Evolutionary conservation across 2,113 vertebrate species (phyloP), one percentile per base, ranked within the genome.

Genomic region (Genyomyrus donnyi): DNA sequence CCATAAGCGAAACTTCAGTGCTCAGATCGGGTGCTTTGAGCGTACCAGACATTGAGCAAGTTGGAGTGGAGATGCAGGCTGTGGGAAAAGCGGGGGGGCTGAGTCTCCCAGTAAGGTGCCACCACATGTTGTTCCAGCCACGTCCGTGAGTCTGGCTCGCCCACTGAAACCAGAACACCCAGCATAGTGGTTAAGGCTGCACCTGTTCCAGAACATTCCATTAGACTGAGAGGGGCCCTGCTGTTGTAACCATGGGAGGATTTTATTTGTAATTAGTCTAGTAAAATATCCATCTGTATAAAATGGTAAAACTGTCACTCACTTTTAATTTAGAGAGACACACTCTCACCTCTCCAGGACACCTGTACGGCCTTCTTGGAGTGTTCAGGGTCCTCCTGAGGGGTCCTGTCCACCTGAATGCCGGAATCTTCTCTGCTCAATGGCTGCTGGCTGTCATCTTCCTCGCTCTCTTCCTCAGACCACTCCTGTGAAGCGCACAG

Each of bases 371-470:
- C 90, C 88, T 97, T 98, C 93, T 96, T 97, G 90, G 92, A 94
- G 83, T 94, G 94, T 87, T 97, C 97, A 88, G 96, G 97, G 84
- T 99, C 98, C 92, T 99, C 98, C 91, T 96, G 96, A 0, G 98
- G 98, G 0, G 98, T 99, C 88, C 96, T 96, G 93, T 99, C 98
- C 87, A 98, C 94, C 89, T 99, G 98, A 93, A 99, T 99, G 85
- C 98, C 98, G 3, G 98, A 99, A 93, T 99, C 98, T 90, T 98
- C 98, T 89, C 98, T 97, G 94, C 98, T 99, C 88, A 99, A 94
- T 74, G 96, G 96, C 92, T 97, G 95, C 70, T 97, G 97, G 52
- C 95, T 93, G 91, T 98, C 97, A 0, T 98, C 98, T 0, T 97
- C 97, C n/a, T 96, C 96, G 17, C 97, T 98, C 92, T 98, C 98